Conservation (phyloP, 2,888 invertebrate genomes). For the Andrena bicolor region DNA sequence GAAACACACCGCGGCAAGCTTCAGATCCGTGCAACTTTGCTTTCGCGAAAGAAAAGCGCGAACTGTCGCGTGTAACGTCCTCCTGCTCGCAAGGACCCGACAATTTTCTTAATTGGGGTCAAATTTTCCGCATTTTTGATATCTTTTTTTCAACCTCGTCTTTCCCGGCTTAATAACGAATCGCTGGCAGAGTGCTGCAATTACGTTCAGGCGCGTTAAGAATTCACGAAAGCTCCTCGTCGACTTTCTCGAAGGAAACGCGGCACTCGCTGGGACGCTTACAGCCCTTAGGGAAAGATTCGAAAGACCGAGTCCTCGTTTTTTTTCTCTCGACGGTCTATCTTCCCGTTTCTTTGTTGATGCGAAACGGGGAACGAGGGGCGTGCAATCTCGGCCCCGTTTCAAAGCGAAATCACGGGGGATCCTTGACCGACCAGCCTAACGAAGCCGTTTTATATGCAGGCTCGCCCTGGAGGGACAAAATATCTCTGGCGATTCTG, state of each 20-base stretch:
- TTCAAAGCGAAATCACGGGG: constrained; percentile 25
- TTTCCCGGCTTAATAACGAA: constrained; percentile 4
- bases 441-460: constrained; percentile 71
- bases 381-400: constrained; percentile 7
- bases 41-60: neutral
- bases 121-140: constrained; percentile 25
- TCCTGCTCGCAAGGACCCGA: neutral
- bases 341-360: neutral
- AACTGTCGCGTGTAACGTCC: neutral
- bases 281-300: neutral
- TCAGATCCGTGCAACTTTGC: constrained; percentile 19
- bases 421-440: constrained; percentile 54
- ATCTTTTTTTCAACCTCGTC: neutral
- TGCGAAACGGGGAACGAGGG: neutral
- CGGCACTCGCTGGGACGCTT: neutral
- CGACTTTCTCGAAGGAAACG: neutral
- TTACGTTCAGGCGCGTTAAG: neutral
- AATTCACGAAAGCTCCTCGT: neutral
- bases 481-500: constrained; percentile 96
- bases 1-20: constrained; percentile 2
- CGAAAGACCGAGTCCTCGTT: neutral
- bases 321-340: neutral
- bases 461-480: constrained; percentile 97
- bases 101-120: constrained; percentile 42
- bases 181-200: constrained; percentile 12